Evolutionary conservation across 2,888 invertebrate genomes (phyloP).

Genomic region (Ochropleura leucogaster): DNA sequence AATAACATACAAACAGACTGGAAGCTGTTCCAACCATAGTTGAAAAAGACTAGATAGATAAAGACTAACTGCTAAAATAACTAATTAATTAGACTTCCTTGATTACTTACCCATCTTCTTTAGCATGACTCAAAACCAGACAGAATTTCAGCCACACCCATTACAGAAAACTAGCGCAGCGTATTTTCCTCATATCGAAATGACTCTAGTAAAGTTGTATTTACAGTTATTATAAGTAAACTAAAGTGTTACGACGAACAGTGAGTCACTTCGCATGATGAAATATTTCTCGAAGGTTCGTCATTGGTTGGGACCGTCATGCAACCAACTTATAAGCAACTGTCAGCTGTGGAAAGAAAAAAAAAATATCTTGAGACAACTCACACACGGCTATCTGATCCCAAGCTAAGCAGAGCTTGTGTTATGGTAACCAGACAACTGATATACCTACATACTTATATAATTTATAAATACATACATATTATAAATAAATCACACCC

Average conservation of each 20-base stretch:
- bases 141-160: background rate
- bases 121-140: constrained; percentile 7
- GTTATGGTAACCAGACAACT: no score
- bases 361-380: no score
- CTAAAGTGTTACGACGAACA: constrained; percentile 32
- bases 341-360: background rate
- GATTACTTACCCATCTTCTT: background rate
- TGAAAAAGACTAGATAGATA: background rate
- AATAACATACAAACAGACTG: no score
- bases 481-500: no score
- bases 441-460: no score
- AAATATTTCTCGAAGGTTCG: constrained; percentile 34
- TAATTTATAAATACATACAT: no score
- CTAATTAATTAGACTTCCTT: background rate
- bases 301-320: constrained; percentile 11
- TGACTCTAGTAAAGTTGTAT: constrained; percentile 26
- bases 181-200: constrained; percentile 56
- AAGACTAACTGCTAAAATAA: background rate
- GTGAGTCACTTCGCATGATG: constrained; percentile 55
- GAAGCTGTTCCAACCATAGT: no score
- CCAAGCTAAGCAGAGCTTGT: no score
- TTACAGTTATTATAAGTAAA: constrained; percentile 24
- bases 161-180: constrained; percentile 1
- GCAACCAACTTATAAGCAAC: background rate
- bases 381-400: no score